Conservation (phyloP, 2,113 vertebrate genomes). For the Takifugu flavidus region DNA sequence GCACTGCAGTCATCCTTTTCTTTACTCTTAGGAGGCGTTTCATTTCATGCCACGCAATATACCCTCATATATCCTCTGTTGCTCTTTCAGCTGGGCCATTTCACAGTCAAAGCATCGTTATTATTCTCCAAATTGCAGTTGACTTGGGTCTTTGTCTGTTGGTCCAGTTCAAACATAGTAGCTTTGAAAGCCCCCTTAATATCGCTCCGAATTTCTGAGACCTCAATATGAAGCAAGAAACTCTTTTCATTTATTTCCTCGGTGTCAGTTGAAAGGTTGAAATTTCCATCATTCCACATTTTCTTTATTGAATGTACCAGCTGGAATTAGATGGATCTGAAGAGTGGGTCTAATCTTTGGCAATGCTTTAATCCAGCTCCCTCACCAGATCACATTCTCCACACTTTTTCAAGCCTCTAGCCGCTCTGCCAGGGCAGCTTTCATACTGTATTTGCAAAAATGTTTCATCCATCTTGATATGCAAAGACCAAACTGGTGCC, state of each 20-base stretch:
- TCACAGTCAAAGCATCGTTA: too few species aligned
- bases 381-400: constrained; percentile 44
- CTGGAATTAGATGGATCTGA: constrained; percentile 54
- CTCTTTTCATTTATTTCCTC: constrained; percentile 1
- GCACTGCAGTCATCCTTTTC: too few species aligned
- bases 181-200: too few species aligned
- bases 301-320: constrained; percentile 40
- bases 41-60: too few species aligned
- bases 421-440: constrained; percentile 32
- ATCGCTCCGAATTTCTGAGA: not conserved
- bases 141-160: too few species aligned
- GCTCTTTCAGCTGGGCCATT: too few species aligned
- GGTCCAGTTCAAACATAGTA: too few species aligned
- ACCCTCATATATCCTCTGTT: too few species aligned
- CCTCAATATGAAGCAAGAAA: constrained; percentile 2
- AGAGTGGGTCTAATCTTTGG: constrained; percentile 46
- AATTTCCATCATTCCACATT: constrained; percentile 23
- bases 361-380: constrained; percentile 21
- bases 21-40: too few species aligned
- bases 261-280: constrained; percentile 7
- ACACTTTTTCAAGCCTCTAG: constrained; percentile 37
- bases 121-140: too few species aligned
- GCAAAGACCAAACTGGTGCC: constrained; percentile 4
- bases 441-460: constrained; percentile 18
- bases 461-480: constrained; percentile 44